These are phyloP conservation scores for Drosophila nigrodunni DNA, from an alignment of 1,140 invertebrate species.

Conservation along the genomic window DNA sequence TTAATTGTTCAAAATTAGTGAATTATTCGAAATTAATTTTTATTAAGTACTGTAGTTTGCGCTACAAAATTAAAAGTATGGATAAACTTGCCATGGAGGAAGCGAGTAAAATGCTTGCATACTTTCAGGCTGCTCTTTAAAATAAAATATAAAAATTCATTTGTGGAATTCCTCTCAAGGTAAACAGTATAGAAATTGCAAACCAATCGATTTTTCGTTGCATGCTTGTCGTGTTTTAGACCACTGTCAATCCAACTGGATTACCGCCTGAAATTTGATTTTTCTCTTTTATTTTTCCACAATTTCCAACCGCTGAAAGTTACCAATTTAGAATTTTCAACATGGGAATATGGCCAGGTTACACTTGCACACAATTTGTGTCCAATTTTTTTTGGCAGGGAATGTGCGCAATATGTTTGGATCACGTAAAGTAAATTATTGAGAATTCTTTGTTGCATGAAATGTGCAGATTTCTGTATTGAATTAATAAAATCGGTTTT, in stretches of 20 bases:
- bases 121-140: neutral
- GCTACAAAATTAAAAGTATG: too few relatives aligned
- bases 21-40: too few relatives aligned
- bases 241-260: neutral
- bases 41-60: too few relatives aligned
- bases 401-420: constrained; percentile 47
- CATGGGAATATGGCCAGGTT: constrained; percentile 17
- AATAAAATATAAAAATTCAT: too few relatives aligned
- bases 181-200: too few relatives aligned
- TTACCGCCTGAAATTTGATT: constrained; percentile 40
- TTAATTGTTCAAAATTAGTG: too few relatives aligned
- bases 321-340: constrained; percentile 38
- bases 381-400: constrained; percentile 9
- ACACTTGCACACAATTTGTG: constrained; percentile 2
- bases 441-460: constrained; percentile 58
- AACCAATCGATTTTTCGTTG: too few relatives aligned
- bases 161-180: too few relatives aligned
- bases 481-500: constrained; percentile 67
- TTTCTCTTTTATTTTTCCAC: constrained; percentile 42
- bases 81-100: too few relatives aligned
- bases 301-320: constrained; percentile 54
- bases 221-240: neutral
- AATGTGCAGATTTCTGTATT: constrained; percentile 55
- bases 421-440: constrained; percentile 66
- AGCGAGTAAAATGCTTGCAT: neutral